Base-by-base conservation (phyloP, 2,888 invertebrate species). In the Bhutanitis thaidina region DNA sequence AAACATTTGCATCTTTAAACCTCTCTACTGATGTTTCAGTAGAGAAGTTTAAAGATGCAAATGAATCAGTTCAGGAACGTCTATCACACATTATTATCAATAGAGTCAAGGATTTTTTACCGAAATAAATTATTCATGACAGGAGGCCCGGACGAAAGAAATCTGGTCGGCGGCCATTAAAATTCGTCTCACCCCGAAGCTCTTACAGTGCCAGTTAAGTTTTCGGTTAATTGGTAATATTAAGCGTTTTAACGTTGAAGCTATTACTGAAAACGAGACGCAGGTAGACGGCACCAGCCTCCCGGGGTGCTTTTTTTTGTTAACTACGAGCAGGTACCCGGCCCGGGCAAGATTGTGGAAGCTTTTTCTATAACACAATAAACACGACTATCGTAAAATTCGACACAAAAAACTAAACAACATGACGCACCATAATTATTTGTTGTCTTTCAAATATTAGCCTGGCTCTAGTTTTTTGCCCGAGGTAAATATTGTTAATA, bases 191-290 rank as follows among this genome's bases (percentile, higher is more conserved):
- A 71, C 75, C 77, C 78, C 63, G 56, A 63, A 74, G 74, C 67
- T 64, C 65, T 72, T 70, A 77, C 74, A 75, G 66, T 67, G 75
- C 74, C 71, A 80, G 74, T 80, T 80, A 74, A 67, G 68, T 65
- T 68, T 65, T 74, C 64, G 60, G 76, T 81, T 85, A 84, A 83
- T 86, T 85, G 82, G 82, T 79, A 77, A 74, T 79, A 78, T 80
- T 83, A 81, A 79, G 70, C 71, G 70, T 80, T 82, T 74, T 69
- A 74, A 81, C 69, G 67, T 72, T 66, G 67, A 67, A 65, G 69
- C 80, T 74, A 79, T 83, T 80, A 77, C 78, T 79, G 69, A 72
- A 77, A 74, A 76, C 70, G 72, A 72, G 67, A 63, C 68, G 87
- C 86, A 87, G 86, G 88, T 88, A 88, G 78, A 69, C 73, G 77